phyloP scores from a whole-genome alignment of 1,140 invertebrate genomes.

The Dreissena polymorpha region DNA sequence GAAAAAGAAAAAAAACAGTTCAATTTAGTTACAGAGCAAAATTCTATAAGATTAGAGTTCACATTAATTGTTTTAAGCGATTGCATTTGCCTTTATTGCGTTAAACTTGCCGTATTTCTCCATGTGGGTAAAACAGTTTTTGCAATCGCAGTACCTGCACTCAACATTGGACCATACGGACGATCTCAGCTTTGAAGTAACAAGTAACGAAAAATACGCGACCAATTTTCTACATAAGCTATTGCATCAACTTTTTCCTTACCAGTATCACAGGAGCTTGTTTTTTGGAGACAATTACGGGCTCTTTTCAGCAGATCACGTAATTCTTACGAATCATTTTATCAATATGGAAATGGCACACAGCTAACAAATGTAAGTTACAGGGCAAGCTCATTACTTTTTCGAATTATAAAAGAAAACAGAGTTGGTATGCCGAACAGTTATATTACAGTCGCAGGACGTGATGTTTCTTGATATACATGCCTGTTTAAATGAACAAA shows the following conservation, averaged over 20 bases:
- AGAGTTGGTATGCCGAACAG: too few relatives aligned
- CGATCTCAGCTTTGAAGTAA: neutral
- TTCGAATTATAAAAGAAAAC: too few relatives aligned
- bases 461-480: too few relatives aligned
- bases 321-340: neutral
- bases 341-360: too few relatives aligned
- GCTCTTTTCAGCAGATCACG: slow-evolving; percentile 42
- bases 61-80: slow-evolving; percentile 68
- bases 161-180: neutral
- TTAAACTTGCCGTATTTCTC: slow-evolving; percentile 71
- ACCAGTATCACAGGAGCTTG: slow-evolving; percentile 74
- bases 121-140: slow-evolving; percentile 67
- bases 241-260: slow-evolving; percentile 76
- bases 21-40: slow-evolving; percentile 68
- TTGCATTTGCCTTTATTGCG: slow-evolving; percentile 70
- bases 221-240: slow-evolving; percentile 75
- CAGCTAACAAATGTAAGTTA: too few relatives aligned
- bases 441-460: too few relatives aligned
- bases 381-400: too few relatives aligned
- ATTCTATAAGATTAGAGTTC: slow-evolving; percentile 69
- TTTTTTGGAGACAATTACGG: slow-evolving; percentile 65
- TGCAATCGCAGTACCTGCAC: slow-evolving; percentile 24
- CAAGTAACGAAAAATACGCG: slow-evolving; percentile 63
- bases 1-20: slow-evolving; percentile 57
- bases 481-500: too few relatives aligned